Conservation (phyloP, 2,113 vertebrate genomes). For the Parus major region DNA sequence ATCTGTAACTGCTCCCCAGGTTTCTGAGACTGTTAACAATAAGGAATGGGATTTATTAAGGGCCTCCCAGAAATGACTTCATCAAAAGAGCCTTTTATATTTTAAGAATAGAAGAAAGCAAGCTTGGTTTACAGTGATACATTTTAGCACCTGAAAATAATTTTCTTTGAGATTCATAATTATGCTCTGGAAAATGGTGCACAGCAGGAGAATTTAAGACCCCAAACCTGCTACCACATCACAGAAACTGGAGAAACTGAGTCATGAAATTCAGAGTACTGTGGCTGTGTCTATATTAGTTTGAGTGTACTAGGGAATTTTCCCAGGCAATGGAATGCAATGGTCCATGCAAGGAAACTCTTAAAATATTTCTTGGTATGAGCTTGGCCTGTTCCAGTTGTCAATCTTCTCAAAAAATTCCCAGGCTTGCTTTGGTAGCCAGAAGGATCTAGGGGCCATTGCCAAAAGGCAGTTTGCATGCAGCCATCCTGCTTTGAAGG, state of each 20-base stretch:
- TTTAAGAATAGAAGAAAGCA: not conserved
- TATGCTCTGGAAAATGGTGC: not conserved
- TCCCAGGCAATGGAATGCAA: conserved; percentile 56
- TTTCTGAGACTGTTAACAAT: not conserved
- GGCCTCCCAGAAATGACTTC: not conserved
- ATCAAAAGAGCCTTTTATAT: not conserved
- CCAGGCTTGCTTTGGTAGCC: not conserved
- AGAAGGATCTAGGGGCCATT: not conserved
- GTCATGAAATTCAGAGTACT: not conserved
- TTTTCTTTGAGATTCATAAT: not conserved
- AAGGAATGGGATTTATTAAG: not conserved
- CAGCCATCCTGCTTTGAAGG: not conserved
- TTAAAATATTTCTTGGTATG: conserved; percentile 52
- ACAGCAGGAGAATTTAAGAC: not conserved
- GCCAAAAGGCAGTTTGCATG: not conserved
- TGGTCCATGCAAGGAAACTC: not conserved
- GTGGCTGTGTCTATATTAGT: not conserved
- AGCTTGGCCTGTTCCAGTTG: not conserved
- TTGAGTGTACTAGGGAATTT: conserved; percentile 14
- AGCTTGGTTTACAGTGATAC: not conserved
- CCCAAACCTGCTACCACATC: not conserved
- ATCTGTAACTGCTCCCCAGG: not conserved
- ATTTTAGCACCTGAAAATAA: not conserved
- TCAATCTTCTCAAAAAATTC: conserved; percentile 18
- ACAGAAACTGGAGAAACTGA: not conserved